Conservation (phyloP, 1,140 invertebrate genomes). For the Steinernema khuongi region DNA sequence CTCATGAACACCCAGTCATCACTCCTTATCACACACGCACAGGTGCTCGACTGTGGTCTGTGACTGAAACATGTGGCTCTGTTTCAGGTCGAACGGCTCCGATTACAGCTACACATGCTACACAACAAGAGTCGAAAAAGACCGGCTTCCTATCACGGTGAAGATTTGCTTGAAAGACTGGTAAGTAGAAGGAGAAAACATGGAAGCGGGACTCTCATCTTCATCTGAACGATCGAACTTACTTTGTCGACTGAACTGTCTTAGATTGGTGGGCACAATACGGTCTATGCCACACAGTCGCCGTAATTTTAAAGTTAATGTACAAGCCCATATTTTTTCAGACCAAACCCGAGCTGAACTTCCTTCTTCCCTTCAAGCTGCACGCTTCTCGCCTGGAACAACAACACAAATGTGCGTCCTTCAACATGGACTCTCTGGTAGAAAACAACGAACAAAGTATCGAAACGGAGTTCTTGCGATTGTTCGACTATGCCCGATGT, state of each 20-base stretch:
- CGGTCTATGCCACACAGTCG: too few relatives aligned
- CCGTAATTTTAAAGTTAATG: not conserved
- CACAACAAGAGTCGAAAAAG: constrained; percentile 17
- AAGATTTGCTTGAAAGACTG: constrained; percentile 17
- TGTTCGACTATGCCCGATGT: constrained; percentile 18
- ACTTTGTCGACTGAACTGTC: too few relatives aligned
- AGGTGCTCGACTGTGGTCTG: not conserved
- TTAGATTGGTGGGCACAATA: too few relatives aligned
- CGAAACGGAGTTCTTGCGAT: constrained; percentile 17
- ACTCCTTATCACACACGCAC: not conserved
- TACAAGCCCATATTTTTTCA: constrained; percentile 1
- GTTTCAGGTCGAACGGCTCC: constrained; percentile 20
- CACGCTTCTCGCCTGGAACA: constrained; percentile 29
- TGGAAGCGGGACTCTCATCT: too few relatives aligned
- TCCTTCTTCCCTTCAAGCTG: constrained; percentile 24
- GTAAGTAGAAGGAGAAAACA: constrained; percentile 18
- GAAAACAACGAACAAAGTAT: constrained; percentile 22
- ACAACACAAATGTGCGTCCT: not conserved
- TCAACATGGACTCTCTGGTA: constrained; percentile 20
- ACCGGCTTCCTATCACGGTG: constrained; percentile 25
- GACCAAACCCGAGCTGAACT: constrained; percentile 20
- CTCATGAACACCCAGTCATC: constrained; percentile 5
- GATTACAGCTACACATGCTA: constrained; percentile 19
- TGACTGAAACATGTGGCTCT: not conserved
- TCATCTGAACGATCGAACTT: too few relatives aligned